phyloP scores from a whole-genome alignment of 1,140 invertebrate genomes.

The Saccostrea echinata region DNA sequence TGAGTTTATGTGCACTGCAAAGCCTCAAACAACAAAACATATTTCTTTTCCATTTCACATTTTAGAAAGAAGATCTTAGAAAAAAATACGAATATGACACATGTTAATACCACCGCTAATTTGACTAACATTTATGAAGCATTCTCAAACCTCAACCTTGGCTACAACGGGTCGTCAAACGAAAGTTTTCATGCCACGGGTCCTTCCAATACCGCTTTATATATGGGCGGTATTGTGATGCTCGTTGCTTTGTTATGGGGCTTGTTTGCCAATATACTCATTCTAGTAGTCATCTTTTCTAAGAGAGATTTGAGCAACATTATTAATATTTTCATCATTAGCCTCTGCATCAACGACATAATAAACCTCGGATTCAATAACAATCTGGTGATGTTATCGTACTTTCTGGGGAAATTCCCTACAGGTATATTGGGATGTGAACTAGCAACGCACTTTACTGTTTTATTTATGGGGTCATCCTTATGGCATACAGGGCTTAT shows the following conservation, averaged over 20 bases:
- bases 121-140: background rate
- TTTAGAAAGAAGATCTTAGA: background rate
- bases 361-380: constrained; percentile 78
- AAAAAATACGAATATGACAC: background rate
- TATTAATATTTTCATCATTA: constrained; percentile 78
- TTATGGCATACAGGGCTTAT: constrained; percentile 79
- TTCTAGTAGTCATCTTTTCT: constrained; percentile 69
- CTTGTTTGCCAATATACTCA: constrained; percentile 73
- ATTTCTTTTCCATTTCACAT: background rate
- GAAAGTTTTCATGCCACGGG: background rate
- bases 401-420: constrained; percentile 74
- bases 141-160: background rate
- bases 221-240: constrained; percentile 73
- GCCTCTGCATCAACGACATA: constrained; percentile 79
- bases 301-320: constrained; percentile 74
- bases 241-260: constrained; percentile 69
- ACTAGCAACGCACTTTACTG: constrained; percentile 75
- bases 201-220: constrained; percentile 68
- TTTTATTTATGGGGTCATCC: constrained; percentile 76
- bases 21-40: background rate
- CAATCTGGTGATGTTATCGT: constrained; percentile 77
- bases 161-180: background rate
- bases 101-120: background rate
- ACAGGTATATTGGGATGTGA: constrained; percentile 74
- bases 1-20: background rate